Conservation (phyloP, 2,113 vertebrate genomes). For the Nothocercus nigrocapillus region DNA sequence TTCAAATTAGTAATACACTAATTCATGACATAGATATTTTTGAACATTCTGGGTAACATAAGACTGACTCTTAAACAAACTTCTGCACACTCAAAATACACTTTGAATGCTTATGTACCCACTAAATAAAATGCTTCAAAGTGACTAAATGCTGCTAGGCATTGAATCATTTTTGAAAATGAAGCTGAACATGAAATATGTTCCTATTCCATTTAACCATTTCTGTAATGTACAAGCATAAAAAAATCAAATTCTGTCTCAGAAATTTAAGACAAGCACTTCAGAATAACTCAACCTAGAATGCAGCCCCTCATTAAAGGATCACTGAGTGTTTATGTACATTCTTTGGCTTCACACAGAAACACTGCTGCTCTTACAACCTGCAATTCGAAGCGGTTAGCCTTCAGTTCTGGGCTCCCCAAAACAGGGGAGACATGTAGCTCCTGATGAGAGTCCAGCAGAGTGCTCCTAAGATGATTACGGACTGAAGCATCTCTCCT, state of each 20-base stretch:
- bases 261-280: neutral
- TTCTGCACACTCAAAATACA: neutral
- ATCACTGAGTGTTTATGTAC: neutral
- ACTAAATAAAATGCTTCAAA: neutral
- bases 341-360: neutral
- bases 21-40: neutral
- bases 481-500: too few species aligned
- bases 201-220: neutral
- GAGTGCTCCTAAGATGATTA: too few species aligned
- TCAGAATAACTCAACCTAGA: neutral
- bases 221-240: neutral
- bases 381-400: too few species aligned
- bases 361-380: neutral
- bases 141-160: neutral
- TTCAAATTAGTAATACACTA: neutral
- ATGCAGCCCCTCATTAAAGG: neutral
- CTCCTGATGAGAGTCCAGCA: too few species aligned
- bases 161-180: conserved; percentile 1
- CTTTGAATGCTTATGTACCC: neutral
- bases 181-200: neutral
- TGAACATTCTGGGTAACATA: neutral
- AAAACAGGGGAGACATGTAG: too few species aligned
- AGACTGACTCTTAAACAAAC: neutral
- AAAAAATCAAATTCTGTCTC: neutral
- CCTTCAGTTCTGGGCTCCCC: too few species aligned